These are phyloP conservation scores for Pachymerium ferrugineum DNA, from an alignment of 2,888 invertebrate genomes.

Conservation along the genomic window DNA sequence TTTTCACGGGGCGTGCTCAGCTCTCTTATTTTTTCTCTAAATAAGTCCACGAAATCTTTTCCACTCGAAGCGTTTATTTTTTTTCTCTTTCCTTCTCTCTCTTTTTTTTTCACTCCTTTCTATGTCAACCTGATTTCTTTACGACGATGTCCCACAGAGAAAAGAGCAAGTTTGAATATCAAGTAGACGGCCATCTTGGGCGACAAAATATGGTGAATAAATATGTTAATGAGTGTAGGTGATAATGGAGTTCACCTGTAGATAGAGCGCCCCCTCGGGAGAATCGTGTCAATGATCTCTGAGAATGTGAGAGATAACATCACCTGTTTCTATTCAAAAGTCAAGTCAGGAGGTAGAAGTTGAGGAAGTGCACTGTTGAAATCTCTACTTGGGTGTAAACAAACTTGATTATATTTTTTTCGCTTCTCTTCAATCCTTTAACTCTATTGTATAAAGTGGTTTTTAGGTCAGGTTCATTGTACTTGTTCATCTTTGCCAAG, in stretches of 20 bases:
- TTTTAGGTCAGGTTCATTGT: constrained; percentile 24
- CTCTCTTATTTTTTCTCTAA: neutral
- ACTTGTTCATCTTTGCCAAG: neutral
- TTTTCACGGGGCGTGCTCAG: too few relatives aligned
- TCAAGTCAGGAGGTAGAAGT: constrained; percentile 17
- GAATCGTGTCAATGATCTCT: constrained; percentile 21
- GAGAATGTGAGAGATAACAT: constrained; percentile 25
- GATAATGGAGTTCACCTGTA: constrained; percentile 15
- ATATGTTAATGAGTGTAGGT: constrained; percentile 17
- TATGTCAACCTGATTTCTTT: constrained; percentile 19
- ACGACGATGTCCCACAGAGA: constrained; percentile 2
- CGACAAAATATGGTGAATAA: constrained; percentile 22
- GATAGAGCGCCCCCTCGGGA: constrained; percentile 27
- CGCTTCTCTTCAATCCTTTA: neutral
- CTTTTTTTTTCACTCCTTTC: too few relatives aligned
- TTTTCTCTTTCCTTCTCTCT: too few relatives aligned
- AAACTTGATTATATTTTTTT: constrained; percentile 16
- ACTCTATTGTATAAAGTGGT: constrained; percentile 1
- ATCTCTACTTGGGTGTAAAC: constrained; percentile 6
- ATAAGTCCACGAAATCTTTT: neutral
- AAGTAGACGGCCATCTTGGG: neutral
- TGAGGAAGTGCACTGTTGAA: constrained; percentile 22
- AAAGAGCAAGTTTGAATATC: constrained; percentile 6
- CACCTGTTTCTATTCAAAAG: constrained; percentile 18
- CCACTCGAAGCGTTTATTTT: neutral